Evolutionary conservation across 2,113 vertebrate species (phyloP), one percentile per base, ranked within the genome.

Genomic region (Loxodonta africana): DNA sequence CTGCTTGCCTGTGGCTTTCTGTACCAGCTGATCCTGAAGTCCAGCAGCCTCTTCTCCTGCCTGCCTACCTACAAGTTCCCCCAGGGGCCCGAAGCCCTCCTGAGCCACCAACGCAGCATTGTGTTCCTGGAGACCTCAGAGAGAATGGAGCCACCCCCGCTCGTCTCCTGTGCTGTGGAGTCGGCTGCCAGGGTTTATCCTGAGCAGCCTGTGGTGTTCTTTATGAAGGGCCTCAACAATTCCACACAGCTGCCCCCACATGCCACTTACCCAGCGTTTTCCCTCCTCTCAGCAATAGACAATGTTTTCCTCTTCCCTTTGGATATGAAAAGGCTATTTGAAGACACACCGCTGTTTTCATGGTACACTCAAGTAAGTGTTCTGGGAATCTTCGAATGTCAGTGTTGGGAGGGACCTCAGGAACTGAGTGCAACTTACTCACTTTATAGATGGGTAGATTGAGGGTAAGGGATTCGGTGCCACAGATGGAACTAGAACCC

Each of bases 281-380:
- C 98, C 0, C 97, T 98, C 51, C 73, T 99, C 81, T 99, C 98
- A 41, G 96, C 98, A 53, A 98, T 99, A 83, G 97, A 97, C 87
- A 99, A 99, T 8, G 98, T 99, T 96, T 99, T 98, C 96, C 69
- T 99, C 96, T 97, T 98, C 28, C 99, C 99, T 82, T 96, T 99
- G 93, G 97, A 98, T 83, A 98, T 99, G 98, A 97, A 98, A 97
- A 98, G 28, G 0, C 12, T 99, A 78, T 98, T 99, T 92, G 95
- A 98, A 95, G 98, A 98, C 88, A 99, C 99, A 3, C 99, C 99
- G 14, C 95, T 99, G 76, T 96, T 96, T 53, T 86, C 95, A 18
- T 99, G 99, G 99, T 99, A 98, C 96, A 97, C 97, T 26, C 85
- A 62, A 2, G 98, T 98, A 98, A 97, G 98, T 98, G 33, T 88